Evolutionary conservation across 2,888 invertebrate genomes (phyloP), one percentile per base, ranked within the genome.

Genomic region (Cataglyphis livida): DNA sequence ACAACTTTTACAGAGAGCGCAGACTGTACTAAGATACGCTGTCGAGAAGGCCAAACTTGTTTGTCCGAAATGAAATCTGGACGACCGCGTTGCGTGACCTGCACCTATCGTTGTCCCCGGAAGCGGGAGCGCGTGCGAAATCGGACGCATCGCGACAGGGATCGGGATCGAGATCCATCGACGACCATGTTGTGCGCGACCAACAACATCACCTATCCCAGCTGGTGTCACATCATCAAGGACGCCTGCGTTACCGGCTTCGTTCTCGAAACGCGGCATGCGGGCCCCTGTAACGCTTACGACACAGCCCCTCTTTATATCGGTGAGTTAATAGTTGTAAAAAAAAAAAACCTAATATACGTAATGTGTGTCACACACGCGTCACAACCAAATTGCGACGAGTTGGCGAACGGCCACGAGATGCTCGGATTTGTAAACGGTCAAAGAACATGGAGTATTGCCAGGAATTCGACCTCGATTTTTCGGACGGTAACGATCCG

Each of bases 161-260:
- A 92, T 78, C 90, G 91, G 35, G 92, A 92, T 87, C 89, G 91
- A 65, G 88, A 93, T 78, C 89, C 92, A 62, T 90, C 91, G 71
- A 94, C 92, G 92, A 94, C 86, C 91, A 93, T 90, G 91, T 91
- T 97, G 82, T 97, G 97, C 93, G 97, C 97, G 84, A 95, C 96
- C 89, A 97, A 98, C 94, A 97, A 97, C 93, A 95, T 95, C 90
- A 97, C 97, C 35, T 97, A 98, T 93, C 95, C 95, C 87, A 97
- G 96, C 82, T 97, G 97, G 97, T 97, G 97, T 94, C 97, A 97
- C 94, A 96, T 98, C 96, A 96, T 96, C 92, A 96, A 96, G 93
- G 97, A 97, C 91, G 96, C 97, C n/a, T 98, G 98, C 93, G 95
- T 95, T 88, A 96, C 96, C 57, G 97, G 97, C 65, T 96, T 96